phyloP scores from a whole-genome alignment of 1,140 invertebrate species.

The Mactra quadrangularis region DNA sequence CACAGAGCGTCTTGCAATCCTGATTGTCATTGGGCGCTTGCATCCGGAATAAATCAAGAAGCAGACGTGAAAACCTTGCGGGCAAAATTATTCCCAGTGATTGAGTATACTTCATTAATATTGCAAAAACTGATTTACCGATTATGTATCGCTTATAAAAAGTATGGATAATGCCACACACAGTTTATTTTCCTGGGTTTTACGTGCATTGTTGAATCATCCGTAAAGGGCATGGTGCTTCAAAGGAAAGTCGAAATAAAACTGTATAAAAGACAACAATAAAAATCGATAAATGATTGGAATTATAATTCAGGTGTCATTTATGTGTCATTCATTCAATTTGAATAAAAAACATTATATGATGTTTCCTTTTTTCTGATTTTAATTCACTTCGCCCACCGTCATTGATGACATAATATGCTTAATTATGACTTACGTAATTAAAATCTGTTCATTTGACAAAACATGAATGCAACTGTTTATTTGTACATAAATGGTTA shows the following conservation, averaged over 20 bases:
- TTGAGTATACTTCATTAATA: conserved; percentile 38
- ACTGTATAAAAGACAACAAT: not conserved
- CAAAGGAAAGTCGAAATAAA: not conserved
- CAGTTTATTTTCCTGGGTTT: conserved; percentile 3
- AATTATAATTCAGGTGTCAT: no score
- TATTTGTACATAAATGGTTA: no score
- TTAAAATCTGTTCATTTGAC: no score
- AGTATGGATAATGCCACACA: conserved; percentile 12
- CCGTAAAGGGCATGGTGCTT: conserved; percentile 2
- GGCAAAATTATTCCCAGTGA: conserved; percentile 22
- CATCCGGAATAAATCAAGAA: conserved; percentile 16
- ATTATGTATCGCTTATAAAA: conserved; percentile 30
- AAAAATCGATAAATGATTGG: no score
- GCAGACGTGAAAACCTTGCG: conserved; percentile 15
- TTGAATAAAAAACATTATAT: not conserved
- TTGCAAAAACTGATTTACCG: conserved; percentile 28
- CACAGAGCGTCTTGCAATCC: no score
- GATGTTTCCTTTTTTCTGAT: no score
- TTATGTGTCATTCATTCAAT: not conserved
- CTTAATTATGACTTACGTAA: no score
- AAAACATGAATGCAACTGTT: no score
- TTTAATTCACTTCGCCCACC: no score
- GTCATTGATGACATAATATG: no score
- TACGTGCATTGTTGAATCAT: conserved; percentile 10
- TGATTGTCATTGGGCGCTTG: no score